Percentiles rank a stretch among this genome's conserved stretches.
These are phyloP conservation scores for Melanophora roralis DNA, from an alignment of 2,888 invertebrate genomes.

Conservation along the genomic window DNA sequence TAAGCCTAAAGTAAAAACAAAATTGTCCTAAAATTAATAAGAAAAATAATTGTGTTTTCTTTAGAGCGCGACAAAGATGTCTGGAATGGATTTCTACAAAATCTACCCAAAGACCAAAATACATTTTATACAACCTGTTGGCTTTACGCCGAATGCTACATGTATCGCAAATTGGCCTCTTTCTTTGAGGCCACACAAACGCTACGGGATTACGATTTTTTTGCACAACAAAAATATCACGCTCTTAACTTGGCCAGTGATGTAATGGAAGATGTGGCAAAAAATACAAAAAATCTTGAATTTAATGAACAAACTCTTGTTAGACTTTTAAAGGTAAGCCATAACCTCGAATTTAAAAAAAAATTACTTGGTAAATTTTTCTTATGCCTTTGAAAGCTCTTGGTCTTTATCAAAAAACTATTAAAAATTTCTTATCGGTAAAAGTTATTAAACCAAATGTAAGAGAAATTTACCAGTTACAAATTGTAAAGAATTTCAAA, in stretches of 20 bases:
- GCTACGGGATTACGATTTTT: slow-evolving; percentile 86
- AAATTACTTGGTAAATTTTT: too few species aligned
- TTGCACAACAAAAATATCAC: slow-evolving; percentile 84
- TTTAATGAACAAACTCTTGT: slow-evolving; percentile 62
- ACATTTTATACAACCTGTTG: slow-evolving; percentile 88
- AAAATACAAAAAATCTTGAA: slow-evolving; percentile 59
- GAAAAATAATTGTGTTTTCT: too few species aligned
- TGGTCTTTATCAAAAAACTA: too few species aligned
- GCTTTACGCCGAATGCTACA: slow-evolving; percentile 94
- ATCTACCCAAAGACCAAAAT: slow-evolving; percentile 74
- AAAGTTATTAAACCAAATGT: too few species aligned
- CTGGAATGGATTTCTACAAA: slow-evolving; percentile 78
- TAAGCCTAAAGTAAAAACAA: too few species aligned
- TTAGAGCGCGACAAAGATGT: slow-evolving; percentile 68
- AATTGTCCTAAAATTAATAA: too few species aligned
- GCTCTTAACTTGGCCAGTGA: slow-evolving; percentile 78
- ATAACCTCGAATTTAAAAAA: not conserved
- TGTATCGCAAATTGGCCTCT: slow-evolving; percentile 86
- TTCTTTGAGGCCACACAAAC: slow-evolving; percentile 80
- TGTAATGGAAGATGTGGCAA: slow-evolving; percentile 69
- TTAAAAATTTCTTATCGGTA: too few species aligned
- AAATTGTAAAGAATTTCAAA: too few species aligned
- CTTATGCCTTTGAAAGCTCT: too few species aligned
- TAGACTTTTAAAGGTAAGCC: slow-evolving; percentile 69
- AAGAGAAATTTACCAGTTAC: too few species aligned